A percentile compares a stretch with the other conserved stretches of the same genome.
phyloP scores from a whole-genome alignment of 2,888 invertebrate species.

The Aproaerema taeniolella region DNA sequence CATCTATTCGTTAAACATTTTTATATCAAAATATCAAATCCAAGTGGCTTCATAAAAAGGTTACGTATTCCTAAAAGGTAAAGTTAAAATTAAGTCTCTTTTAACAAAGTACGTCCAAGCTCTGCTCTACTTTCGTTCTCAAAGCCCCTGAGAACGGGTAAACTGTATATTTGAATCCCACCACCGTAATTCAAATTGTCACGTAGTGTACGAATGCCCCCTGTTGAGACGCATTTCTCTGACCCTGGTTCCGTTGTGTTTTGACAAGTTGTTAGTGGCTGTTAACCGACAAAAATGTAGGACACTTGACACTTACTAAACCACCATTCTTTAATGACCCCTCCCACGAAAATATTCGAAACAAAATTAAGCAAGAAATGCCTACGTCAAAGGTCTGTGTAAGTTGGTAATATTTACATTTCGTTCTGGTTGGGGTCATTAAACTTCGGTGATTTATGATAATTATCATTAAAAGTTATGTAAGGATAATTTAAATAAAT shows the following conservation, averaged over 20 bases:
- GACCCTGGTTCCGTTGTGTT: conserved; percentile 52
- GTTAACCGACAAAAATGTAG: conserved; percentile 45
- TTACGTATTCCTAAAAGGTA: too few relatives aligned
- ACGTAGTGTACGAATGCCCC: not conserved
- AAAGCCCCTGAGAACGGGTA: not conserved
- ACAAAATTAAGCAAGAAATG: too few relatives aligned
- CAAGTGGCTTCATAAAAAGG: too few relatives aligned
- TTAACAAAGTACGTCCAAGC: too few relatives aligned
- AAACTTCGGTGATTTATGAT: conserved; percentile 13
- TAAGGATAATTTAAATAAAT: conserved; percentile 17
- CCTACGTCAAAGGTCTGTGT: not conserved
- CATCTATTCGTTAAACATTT: too few relatives aligned
- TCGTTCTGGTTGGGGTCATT: conserved; percentile 7
- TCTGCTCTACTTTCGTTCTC: not conserved
- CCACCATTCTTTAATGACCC: conserved; percentile 1
- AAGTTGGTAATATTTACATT: too few relatives aligned
- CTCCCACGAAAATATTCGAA: too few relatives aligned
- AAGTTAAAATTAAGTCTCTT: too few relatives aligned
- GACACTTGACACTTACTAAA: conserved; percentile 38
- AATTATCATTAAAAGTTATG: conserved; percentile 17
- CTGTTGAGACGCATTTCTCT: conserved; percentile 27
- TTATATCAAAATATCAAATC: too few relatives aligned
- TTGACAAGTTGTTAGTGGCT: conserved; percentile 48
- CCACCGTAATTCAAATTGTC: not conserved
- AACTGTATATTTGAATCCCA: not conserved